Conservation (phyloP, 2,113 vertebrate genomes). For the Climacteris rufus region DNA sequence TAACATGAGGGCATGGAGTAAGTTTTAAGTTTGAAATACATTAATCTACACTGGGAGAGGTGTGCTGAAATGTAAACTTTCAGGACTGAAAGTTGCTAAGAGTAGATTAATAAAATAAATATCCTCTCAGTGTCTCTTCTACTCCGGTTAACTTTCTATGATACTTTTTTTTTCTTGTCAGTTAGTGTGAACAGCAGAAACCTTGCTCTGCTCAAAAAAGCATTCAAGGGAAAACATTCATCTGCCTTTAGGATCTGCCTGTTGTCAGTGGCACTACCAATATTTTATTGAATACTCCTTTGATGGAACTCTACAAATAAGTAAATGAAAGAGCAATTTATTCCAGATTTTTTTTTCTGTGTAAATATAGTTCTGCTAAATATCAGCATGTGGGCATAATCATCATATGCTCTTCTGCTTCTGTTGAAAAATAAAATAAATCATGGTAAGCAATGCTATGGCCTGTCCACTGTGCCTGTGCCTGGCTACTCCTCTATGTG, state of each 20-base stretch:
- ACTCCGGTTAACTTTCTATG: neutral
- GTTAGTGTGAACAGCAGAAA: neutral
- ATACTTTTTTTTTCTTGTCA: neutral
- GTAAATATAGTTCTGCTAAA: neutral
- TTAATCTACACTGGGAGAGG: neutral
- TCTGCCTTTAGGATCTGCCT: neutral
- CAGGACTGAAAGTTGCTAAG: neutral
- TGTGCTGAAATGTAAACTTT: neutral
- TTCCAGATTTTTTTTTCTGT: neutral
- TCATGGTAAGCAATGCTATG: neutral
- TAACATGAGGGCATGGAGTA: neutral
- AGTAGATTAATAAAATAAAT: neutral
- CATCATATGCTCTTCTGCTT: rapidly evolving
- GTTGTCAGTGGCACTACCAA: neutral
- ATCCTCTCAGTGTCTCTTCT: neutral
- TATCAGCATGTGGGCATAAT: neutral
- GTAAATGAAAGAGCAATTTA: neutral
- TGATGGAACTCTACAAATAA: neutral
- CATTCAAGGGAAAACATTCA: neutral
- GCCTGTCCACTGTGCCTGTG: neutral
- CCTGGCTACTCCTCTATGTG: neutral
- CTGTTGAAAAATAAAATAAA: neutral
- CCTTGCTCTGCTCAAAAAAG: neutral
- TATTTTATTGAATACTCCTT: neutral
- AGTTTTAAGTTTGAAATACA: neutral